Conservation (phyloP, 2,113 vertebrate species). For the Xiphophorus hellerii region DNA sequence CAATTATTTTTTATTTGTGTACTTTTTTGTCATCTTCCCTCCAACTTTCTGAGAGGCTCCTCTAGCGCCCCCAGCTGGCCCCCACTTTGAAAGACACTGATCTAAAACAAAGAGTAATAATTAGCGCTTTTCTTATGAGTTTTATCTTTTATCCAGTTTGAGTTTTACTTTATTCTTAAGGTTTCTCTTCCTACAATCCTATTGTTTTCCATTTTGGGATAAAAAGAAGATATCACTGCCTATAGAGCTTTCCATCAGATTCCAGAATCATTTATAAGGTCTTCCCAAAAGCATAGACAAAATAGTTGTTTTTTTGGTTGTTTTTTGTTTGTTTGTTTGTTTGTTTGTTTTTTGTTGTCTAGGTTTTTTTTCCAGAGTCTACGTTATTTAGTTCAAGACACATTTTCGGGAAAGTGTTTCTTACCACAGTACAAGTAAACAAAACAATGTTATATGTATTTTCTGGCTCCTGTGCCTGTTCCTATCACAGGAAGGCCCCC, state of each 20-base stretch:
- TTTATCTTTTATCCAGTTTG: too few relatives aligned
- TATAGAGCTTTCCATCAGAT: not conserved
- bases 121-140: not conserved
- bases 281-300: not conserved
- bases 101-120: not conserved
- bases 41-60: too few relatives aligned
- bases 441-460: slow-evolving; percentile 1
- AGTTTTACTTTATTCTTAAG: too few relatives aligned
- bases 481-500: slow-evolving; percentile 7
- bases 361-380: not conserved
- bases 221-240: not conserved
- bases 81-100: too few relatives aligned
- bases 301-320: not conserved
- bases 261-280: not conserved
- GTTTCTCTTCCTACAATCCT: not conserved
- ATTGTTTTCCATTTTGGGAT: not conserved
- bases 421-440: not conserved
- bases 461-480: slow-evolving; percentile 1
- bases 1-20: too few relatives aligned
- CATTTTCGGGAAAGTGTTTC: not conserved
- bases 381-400: not conserved
- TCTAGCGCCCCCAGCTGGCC: too few relatives aligned
- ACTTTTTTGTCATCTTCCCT: too few relatives aligned
- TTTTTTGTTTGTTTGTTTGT: too few relatives aligned
- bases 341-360: too few relatives aligned